Conservation (phyloP, 2,797 vertebrate species). For the Capromys pilorides region DNA sequence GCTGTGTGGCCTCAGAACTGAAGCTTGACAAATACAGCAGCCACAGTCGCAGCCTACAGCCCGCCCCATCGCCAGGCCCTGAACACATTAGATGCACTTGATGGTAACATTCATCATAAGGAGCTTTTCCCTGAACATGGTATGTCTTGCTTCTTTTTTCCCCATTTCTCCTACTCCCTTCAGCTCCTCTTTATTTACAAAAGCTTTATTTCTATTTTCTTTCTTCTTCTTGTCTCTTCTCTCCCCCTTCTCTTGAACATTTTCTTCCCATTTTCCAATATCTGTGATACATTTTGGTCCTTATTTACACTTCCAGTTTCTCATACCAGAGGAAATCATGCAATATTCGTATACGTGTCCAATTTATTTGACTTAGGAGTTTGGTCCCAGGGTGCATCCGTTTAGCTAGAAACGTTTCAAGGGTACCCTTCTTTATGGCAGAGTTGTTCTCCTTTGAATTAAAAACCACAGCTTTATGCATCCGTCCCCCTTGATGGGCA, state of each 20-base stretch:
- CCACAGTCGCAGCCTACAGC: not conserved
- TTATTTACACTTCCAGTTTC: not conserved
- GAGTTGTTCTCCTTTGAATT: no score
- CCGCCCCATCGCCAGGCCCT: not conserved
- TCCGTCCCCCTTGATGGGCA: no score
- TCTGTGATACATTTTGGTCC: not conserved
- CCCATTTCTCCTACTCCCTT: not conserved
- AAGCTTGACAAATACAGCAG: not conserved
- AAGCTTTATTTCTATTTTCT: not conserved
- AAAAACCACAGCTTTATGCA: no score
- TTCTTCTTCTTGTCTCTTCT: not conserved
- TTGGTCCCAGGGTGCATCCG: no score
- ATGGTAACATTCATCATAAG: not conserved
- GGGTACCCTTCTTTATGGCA: no score
- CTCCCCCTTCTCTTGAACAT: not conserved
- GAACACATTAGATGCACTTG: not conserved
- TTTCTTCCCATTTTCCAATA: not conserved
- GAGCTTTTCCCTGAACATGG: not conserved
- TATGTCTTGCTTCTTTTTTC: not conserved
- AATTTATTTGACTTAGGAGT: no score
- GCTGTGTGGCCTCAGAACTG: not conserved
- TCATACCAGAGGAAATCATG: not conserved
- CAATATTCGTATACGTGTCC: no score
- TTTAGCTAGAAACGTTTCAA: no score
- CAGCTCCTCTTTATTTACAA: not conserved